phyloP scores from a whole-genome alignment of 2,888 invertebrate species.

The Drosophila pegasa region DNA sequence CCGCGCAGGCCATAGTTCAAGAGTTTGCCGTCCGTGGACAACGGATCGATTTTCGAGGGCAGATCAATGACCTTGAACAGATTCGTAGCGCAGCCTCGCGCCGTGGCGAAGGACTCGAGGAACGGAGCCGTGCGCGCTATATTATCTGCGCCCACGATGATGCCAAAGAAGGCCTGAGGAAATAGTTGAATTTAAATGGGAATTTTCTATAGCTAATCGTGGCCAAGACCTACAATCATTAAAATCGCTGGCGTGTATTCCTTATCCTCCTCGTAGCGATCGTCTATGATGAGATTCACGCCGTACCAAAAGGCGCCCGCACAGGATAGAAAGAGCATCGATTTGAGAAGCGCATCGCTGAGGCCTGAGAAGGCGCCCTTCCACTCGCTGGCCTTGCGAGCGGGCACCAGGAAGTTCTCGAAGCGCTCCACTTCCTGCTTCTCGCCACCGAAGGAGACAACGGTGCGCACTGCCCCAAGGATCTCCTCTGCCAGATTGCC shows the following conservation, averaged over 20 bases:
- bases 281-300: constrained; percentile 89
- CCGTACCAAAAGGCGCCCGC: constrained; percentile 93
- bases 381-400: constrained; percentile 87
- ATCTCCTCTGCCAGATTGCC: constrained; percentile 92
- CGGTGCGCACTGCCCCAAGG: constrained; percentile 90
- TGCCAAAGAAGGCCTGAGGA: constrained; percentile 88
- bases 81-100: constrained; percentile 90
- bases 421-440: constrained; percentile 89
- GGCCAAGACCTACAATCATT: constrained; percentile 88
- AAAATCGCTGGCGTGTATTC: constrained; percentile 90
- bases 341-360: constrained; percentile 90
- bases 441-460: constrained; percentile 92
- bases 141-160: constrained; percentile 92
- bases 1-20: constrained; percentile 87
- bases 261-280: constrained; percentile 86
- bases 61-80: constrained; percentile 92
- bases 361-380: constrained; percentile 89
- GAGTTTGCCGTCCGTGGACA: constrained; percentile 88
- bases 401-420: constrained; percentile 87
- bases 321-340: constrained; percentile 91
- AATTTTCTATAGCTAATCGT: fast-evolving
- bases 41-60: constrained; percentile 89
- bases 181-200: not conserved
- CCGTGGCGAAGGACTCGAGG: constrained; percentile 90
- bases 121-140: constrained; percentile 91